Evolutionary conservation across 1,140 invertebrate species (phyloP).

Genomic region (Neotoxoptera formosana): DNA sequence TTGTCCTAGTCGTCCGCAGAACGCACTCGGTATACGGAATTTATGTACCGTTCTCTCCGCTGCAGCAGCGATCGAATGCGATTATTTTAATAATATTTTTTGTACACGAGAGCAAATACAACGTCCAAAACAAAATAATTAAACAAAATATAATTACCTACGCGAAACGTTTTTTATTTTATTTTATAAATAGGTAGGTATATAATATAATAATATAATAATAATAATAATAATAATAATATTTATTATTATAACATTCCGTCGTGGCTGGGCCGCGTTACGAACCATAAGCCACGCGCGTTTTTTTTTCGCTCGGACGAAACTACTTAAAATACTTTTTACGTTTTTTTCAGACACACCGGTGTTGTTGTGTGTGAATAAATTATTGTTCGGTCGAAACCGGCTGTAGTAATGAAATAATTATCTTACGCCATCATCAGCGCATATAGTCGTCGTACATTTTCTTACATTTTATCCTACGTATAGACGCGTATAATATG

Average conservation of each 20-base stretch:
- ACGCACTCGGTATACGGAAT: neutral
- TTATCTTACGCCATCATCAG: neutral
- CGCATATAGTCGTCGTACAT: neutral
- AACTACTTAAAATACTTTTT: neutral
- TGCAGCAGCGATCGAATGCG: neutral
- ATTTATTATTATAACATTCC: neutral
- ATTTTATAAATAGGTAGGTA: neutral
- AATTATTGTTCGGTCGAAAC: neutral
- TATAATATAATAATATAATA: neutral
- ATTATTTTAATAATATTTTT: neutral
- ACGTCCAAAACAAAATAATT: neutral
- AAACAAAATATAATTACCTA: neutral
- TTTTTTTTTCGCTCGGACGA: neutral
- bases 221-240: neutral
- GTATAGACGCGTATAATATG: neutral
- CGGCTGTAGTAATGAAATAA: conserved; percentile 13
- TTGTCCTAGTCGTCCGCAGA: neutral
- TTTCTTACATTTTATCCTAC: too few relatives aligned
- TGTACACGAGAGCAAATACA: neutral
- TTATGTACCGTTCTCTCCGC: neutral
- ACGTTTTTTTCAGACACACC: neutral
- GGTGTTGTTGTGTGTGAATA: neutral
- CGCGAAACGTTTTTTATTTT: neutral
- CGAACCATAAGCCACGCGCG: neutral
- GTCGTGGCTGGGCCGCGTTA: neutral